phyloP scores from a whole-genome alignment of 37 sponge, comb jelly and placozoan genomes.

The Hexactinellida sp. region DNA sequence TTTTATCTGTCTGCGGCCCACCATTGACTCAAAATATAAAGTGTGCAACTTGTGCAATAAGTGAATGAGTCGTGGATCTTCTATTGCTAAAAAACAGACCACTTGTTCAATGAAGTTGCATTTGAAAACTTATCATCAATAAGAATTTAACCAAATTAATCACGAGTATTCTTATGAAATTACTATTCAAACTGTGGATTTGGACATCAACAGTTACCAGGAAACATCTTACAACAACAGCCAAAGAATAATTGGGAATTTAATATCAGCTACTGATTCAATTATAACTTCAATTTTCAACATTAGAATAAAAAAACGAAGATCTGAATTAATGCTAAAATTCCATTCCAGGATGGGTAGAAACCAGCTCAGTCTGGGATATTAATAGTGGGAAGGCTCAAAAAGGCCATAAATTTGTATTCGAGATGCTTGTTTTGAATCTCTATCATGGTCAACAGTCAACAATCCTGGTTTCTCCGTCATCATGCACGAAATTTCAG shows the following conservation, averaged over 20 bases:
- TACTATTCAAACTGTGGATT: neutral
- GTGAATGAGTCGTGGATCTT: neutral
- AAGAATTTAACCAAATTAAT: conserved; percentile 13
- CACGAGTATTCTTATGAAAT: neutral
- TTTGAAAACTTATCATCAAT: neutral
- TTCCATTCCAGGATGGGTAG: neutral
- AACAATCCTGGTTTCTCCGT: neutral
- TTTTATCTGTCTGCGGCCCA: neutral
- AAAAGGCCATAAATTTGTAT: neutral
- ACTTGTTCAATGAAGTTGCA: neutral
- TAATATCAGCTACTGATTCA: neutral
- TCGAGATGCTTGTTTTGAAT: neutral
- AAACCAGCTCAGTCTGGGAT: neutral
- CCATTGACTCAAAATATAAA: neutral
- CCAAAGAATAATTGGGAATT: too few species aligned
- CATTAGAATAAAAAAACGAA: neutral
- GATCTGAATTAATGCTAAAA: neutral
- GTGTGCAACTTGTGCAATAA: neutral
- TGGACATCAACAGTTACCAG: neutral
- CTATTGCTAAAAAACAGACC: neutral
- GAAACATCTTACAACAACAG: too few species aligned
- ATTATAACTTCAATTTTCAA: too few species aligned
- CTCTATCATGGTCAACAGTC: neutral
- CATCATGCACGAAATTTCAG: too few species aligned
- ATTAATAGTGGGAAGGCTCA: neutral